Evolutionary conservation across 2,113 vertebrate genomes (phyloP).

Genomic region (Plectropomus leopardus): DNA sequence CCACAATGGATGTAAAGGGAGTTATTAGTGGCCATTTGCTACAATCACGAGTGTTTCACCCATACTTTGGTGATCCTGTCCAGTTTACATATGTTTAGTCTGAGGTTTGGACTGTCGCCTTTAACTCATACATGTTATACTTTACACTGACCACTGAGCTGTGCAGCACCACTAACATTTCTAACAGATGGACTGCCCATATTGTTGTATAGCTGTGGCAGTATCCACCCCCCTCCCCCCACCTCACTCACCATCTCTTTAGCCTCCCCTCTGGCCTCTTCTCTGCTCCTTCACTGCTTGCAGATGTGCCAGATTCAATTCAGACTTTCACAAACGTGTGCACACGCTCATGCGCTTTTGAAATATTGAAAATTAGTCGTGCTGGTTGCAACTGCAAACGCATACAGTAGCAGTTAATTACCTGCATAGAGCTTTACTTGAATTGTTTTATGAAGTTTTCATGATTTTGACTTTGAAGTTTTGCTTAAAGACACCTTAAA

Average conservation of each 20-base stretch:
- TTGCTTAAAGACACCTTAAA: not conserved
- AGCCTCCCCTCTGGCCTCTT: constrained; percentile 16
- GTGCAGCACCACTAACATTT: constrained; percentile 9
- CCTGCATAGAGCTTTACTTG: too few relatives aligned
- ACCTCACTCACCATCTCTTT: not conserved
- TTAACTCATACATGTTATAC: not conserved
- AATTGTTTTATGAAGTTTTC: not conserved
- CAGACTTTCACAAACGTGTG: not conserved
- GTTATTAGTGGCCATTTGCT: not conserved
- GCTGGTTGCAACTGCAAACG: not conserved
- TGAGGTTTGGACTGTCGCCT: constrained; percentile 3
- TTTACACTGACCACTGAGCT: constrained; percentile 3
- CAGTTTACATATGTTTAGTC: not conserved
- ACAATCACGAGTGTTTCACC: too few relatives aligned
- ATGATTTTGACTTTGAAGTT: not conserved
- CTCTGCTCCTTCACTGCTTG: constrained; percentile 18
- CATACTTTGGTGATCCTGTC: not conserved
- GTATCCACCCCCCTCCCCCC: constrained; percentile 25
- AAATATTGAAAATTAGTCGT: not conserved
- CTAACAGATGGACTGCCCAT: constrained; percentile 4
- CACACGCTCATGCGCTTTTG: not conserved
- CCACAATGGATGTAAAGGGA: not conserved
- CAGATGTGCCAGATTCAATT: constrained; percentile 33
- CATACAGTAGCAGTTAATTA: not conserved
- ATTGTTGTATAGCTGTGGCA: constrained; percentile 16